phyloP scores from a whole-genome alignment of 2,113 vertebrate genomes.

The Chaetops frenatus region DNA sequence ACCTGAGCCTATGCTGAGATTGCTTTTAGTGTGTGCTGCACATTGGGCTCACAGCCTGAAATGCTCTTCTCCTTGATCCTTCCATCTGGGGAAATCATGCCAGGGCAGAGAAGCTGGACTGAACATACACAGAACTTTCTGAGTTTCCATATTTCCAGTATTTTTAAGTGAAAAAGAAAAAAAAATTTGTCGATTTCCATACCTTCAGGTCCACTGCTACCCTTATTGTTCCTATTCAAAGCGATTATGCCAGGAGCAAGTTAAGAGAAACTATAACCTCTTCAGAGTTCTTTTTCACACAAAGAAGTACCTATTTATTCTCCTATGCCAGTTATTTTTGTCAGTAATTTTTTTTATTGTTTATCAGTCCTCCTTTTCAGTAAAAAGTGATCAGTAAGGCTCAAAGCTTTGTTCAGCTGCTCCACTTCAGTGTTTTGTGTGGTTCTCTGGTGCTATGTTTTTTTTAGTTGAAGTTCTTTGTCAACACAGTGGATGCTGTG shows the following conservation, averaged over 20 bases:
- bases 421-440: background rate
- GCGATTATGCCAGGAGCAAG: background rate
- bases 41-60: background rate
- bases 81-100: background rate
- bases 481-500: constrained; percentile 32
- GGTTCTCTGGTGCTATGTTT: background rate
- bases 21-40: background rate
- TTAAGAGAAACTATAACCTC: background rate
- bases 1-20: background rate
- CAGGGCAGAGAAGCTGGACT: background rate
- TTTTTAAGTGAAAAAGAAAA: background rate
- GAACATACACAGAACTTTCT: background rate
- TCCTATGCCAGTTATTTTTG: background rate
- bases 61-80: background rate
- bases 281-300: background rate
- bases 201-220: background rate
- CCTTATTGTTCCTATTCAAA: background rate
- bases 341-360: background rate
- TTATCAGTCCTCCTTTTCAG: background rate
- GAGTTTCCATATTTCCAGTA: background rate
- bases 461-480: constrained; percentile 58
- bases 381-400: background rate
- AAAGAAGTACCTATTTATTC: background rate
- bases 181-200: background rate
- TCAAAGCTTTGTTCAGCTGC: background rate